These are phyloP conservation scores for Ypsolopha sequella DNA, from an alignment of 2,888 invertebrate species.

Conservation along the genomic window DNA sequence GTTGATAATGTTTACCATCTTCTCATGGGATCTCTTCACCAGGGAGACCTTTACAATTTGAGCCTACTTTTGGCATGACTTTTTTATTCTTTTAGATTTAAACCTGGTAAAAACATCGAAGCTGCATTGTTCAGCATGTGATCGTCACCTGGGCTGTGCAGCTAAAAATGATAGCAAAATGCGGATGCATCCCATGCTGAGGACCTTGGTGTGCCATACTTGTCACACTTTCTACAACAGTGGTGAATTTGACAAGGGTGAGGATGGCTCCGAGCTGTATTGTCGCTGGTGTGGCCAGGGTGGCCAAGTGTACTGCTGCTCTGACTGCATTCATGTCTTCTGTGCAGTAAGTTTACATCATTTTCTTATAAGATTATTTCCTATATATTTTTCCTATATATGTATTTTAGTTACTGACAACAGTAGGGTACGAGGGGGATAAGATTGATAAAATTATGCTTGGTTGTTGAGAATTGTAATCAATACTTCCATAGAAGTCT, in stretches of 20 bases:
- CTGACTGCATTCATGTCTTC: constrained; percentile 80
- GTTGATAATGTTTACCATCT: too few species aligned
- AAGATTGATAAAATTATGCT: too few species aligned
- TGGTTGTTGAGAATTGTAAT: too few species aligned
- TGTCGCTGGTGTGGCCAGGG: constrained; percentile 89
- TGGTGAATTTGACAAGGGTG: constrained; percentile 85
- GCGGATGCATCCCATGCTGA: constrained; percentile 79
- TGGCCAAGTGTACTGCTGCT: constrained; percentile 83
- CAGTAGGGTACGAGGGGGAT: too few species aligned
- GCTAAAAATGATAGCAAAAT: constrained; percentile 73
- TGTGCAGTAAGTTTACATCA: constrained; percentile 68
- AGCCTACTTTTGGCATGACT: neutral
- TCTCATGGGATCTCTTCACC: too few species aligned
- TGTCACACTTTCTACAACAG: constrained; percentile 85
- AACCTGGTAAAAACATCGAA: constrained; percentile 69
- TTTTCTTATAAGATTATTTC: constrained; percentile 2
- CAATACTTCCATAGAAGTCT: too few species aligned
- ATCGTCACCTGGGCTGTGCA: constrained; percentile 80
- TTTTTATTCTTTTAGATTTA: constrained; percentile 55
- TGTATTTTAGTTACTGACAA: too few species aligned
- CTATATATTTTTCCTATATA: too few species aligned
- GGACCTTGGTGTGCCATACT: constrained; percentile 77
- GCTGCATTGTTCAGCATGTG: constrained; percentile 82
- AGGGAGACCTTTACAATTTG: too few species aligned
- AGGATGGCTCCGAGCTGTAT: constrained; percentile 86